Conservation (phyloP, 2,113 vertebrate genomes). For the Hassar affinis region DNA sequence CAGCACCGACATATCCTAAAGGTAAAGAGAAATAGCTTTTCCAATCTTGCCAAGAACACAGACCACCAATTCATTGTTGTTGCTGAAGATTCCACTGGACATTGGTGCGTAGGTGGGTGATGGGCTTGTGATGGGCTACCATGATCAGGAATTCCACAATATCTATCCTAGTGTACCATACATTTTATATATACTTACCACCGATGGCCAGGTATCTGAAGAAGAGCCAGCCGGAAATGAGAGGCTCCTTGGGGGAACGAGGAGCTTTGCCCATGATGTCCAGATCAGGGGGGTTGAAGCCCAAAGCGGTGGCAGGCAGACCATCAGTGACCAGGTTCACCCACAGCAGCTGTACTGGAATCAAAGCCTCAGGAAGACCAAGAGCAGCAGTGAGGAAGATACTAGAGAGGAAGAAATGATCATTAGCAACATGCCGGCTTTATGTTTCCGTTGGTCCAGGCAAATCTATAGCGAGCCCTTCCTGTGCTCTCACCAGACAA, state of each 20-base stretch:
- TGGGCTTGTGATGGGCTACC: not conserved
- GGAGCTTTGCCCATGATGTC: conserved; percentile 93
- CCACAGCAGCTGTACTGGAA: conserved; percentile 90
- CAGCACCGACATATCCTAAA: conserved; percentile 86
- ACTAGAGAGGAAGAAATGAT: conserved; percentile 58
- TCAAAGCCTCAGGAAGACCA: conserved; percentile 89
- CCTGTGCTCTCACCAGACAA: conserved; percentile 81
- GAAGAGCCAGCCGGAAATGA: conserved; percentile 93
- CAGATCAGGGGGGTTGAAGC: conserved; percentile 91
- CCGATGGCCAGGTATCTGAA: conserved; percentile 93
- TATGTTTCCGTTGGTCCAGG: not conserved
- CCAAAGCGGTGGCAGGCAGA: conserved; percentile 88
- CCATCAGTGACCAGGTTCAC: conserved; percentile 92
- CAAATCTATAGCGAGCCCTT: too few relatives aligned
- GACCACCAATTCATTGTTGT: not conserved
- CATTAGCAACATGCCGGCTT: not conserved
- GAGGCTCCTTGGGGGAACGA: conserved; percentile 86
- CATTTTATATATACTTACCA: conserved; percentile 63
- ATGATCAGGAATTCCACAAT: not conserved
- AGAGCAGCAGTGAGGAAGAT: conserved; percentile 93
- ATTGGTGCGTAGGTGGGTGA: too few relatives aligned
- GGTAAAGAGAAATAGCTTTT: not conserved
- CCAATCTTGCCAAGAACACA: not conserved
- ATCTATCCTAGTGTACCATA: not conserved
- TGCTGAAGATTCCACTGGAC: not conserved